A percentile compares a stretch with the other conserved stretches of the same genome.
Conservation (phyloP, 2,888 invertebrate species). For the Pherbina coryleti region DNA sequence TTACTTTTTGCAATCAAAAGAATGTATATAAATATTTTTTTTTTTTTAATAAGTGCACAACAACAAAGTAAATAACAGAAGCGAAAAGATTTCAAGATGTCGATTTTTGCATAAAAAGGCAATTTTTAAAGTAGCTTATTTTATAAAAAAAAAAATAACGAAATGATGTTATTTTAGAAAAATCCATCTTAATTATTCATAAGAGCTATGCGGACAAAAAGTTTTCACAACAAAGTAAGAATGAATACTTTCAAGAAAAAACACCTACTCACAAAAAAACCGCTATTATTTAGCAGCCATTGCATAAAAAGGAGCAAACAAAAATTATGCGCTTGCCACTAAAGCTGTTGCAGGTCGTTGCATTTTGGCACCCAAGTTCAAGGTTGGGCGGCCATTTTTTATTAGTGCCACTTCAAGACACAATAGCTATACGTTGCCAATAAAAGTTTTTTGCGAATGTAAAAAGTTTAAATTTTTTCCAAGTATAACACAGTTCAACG, state of each 20-base stretch:
- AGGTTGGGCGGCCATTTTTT: neutral
- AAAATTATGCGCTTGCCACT: slow-evolving; percentile 11
- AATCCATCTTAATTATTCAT: too few relatives aligned
- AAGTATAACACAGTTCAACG: neutral
- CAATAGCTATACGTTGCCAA: slow-evolving; percentile 4
- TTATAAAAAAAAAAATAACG: too few relatives aligned
- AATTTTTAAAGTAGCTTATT: too few relatives aligned
- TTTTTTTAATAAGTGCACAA: too few relatives aligned
- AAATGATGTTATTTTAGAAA: too few relatives aligned
- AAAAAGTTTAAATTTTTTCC: neutral
- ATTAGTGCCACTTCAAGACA: neutral
- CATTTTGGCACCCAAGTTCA: slow-evolving; percentile 8
- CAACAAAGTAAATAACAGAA: too few relatives aligned
- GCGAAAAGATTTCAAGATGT: too few relatives aligned
- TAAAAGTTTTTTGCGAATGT: neutral
- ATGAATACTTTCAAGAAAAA: neutral
- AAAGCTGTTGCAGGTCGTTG: slow-evolving; percentile 19
- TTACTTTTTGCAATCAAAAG: slow-evolving; percentile 14
- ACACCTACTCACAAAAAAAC: neutral
- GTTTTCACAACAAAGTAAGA: neutral
- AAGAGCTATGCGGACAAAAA: neutral
- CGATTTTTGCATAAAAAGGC: too few relatives aligned
- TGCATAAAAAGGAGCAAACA: slow-evolving; percentile 16
- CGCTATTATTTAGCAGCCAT: neutral
- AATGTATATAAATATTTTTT: too few relatives aligned